Conservation (phyloP, 2,888 invertebrate genomes). For the Crocallis elinguaria region DNA sequence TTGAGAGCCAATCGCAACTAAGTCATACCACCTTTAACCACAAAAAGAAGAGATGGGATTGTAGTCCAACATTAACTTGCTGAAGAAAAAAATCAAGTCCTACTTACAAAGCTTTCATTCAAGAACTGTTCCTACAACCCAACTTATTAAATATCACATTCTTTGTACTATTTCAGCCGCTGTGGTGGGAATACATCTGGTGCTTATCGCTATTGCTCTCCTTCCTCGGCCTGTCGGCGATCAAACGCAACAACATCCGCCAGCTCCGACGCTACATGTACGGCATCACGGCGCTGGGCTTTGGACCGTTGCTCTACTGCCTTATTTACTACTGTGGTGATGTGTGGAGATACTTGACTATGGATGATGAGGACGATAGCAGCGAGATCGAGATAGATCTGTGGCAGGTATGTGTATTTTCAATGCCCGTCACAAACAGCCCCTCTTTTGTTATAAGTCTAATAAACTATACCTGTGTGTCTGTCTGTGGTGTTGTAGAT, state of each 20-base stretch:
- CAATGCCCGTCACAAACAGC: too few species aligned
- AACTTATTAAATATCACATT: too few species aligned
- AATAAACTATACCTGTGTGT: too few species aligned
- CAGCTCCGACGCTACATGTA: constrained; percentile 92
- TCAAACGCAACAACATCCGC: constrained; percentile 92
- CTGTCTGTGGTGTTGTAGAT: too few species aligned
- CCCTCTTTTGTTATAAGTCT: too few species aligned
- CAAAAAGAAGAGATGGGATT: too few species aligned
- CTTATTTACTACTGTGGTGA: constrained; percentile 93
- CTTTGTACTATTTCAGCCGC: constrained; percentile 85
- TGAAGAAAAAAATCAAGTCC: too few species aligned
- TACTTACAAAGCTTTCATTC: too few species aligned
- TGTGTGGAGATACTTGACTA: constrained; percentile 89
- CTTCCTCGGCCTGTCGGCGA: constrained; percentile 93
- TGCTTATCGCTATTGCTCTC: constrained; percentile 92
- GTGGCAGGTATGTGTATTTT: constrained; percentile 91
- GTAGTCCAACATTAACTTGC: too few species aligned
- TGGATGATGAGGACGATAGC: constrained; percentile 73
- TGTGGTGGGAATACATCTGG: constrained; percentile 98
- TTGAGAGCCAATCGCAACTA: too few species aligned
- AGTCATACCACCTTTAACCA: too few species aligned
- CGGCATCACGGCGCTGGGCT: constrained; percentile 88
- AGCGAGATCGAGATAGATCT: constrained; percentile 87
- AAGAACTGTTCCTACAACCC: too few species aligned
- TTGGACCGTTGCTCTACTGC: constrained; percentile 93